Evolutionary conservation across 2,797 vertebrate genomes (phyloP), one percentile per base, ranked within the genome.

Genomic region (Arctocebus calabarensis): DNA sequence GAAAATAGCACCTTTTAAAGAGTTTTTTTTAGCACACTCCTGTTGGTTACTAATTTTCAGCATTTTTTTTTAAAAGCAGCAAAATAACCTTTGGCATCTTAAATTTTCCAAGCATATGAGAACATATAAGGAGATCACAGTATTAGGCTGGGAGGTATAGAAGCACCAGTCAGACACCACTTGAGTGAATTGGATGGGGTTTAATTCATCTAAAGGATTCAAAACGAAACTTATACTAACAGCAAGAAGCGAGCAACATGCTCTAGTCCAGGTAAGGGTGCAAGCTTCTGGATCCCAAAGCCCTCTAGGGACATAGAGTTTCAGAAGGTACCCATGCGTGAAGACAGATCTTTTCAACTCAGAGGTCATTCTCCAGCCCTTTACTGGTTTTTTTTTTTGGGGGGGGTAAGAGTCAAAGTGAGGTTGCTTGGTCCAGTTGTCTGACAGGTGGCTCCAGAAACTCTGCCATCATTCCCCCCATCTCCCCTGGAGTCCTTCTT

Each of bases 81-180:
- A 89, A 86, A 94, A 87, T 83, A 75, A 93, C 3, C 22, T 92
- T n/a, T 62, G 32, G 55, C 48, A 85, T 71, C 59, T 55, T n/a
- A 84, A n/a, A 62, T 52, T 93, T 96, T 95, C 93, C 45, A 85
- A 92, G 86, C 4, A 64, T 70, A 66, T 59, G 23, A 93, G 78
- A 86, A 84, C 17, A 78, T 59, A 87, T 27, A 62, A 20, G 87
- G 52, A 77, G 29, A 90, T 92, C 74, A 82, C 23, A 78, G 45
- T 55, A 20, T 77, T 23, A 61, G 43, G 40, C 11, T 34, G 5
- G 22, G 37, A 89, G 20, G 79, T 73, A 71, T 70, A 32, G 66
- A 86, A 77, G 22, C 45, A 68, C 14, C 40, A 73, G 23, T 84
- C 9, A 61, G 45, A 84, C 7, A 87, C 23, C 17, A 48, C 9